phyloP scores from a whole-genome alignment of 2,797 vertebrate genomes.

The Poeciliopsis presidionis region DNA sequence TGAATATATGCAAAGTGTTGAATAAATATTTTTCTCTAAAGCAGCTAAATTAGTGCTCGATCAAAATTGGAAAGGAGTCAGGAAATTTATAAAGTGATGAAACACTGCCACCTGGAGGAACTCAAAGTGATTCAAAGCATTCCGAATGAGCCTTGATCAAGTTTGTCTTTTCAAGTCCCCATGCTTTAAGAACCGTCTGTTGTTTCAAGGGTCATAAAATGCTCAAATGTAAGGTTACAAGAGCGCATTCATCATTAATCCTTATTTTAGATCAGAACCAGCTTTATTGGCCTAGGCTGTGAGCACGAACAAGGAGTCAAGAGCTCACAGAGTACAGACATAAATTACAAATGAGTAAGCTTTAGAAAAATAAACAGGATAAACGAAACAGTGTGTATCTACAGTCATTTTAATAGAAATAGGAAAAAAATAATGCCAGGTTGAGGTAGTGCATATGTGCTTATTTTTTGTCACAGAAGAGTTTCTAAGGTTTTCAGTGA shows the following conservation, averaged over 20 bases:
- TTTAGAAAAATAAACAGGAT: not conserved
- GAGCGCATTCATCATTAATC: not conserved
- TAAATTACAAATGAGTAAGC: not conserved
- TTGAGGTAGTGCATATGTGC: not conserved
- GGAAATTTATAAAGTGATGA: constrained; percentile 43
- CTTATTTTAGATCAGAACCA: not conserved
- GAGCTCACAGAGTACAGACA: not conserved
- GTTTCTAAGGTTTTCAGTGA: not conserved
- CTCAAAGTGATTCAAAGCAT: not conserved
- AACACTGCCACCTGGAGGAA: constrained; percentile 78
- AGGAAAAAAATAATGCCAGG: not conserved
- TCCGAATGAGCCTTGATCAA: constrained; percentile 6
- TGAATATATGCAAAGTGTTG: constrained; percentile 32
- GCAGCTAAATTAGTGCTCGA: constrained; percentile 63
- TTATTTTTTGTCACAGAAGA: not conserved
- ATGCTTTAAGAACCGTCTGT: not conserved
- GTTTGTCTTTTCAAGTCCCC: no score
- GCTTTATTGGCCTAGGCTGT: not conserved
- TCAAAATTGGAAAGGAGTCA: constrained; percentile 34
- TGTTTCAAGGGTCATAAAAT: not conserved
- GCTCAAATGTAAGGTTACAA: not conserved
- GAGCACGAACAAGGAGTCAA: not conserved
- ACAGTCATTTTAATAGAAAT: not conserved
- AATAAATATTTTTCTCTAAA: not conserved
- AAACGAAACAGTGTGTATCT: not conserved